phyloP scores from a whole-genome alignment of 2,113 vertebrate species.

The Axis porcinus region DNA sequence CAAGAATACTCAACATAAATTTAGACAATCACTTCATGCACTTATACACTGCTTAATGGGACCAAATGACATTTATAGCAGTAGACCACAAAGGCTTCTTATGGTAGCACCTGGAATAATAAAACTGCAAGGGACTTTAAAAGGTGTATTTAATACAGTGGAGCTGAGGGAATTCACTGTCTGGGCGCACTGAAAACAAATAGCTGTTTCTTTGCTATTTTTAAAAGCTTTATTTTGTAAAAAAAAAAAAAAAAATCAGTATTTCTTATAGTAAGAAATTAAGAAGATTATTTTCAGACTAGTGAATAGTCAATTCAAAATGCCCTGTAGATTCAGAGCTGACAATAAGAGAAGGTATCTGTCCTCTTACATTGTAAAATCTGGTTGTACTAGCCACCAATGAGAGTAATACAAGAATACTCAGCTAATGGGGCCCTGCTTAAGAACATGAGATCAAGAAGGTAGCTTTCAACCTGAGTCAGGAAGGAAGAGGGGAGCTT shows the following conservation, averaged over 20 bases:
- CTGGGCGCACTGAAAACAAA: slow-evolving; percentile 17
- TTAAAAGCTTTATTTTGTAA: slow-evolving; percentile 6
- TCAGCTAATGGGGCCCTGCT: not conserved
- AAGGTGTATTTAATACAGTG: not conserved
- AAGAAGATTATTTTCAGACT: slow-evolving; percentile 40
- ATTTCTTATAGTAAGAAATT: not conserved
- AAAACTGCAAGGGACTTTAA: slow-evolving; percentile 29
- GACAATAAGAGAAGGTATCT: not conserved
- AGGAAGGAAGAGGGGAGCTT: not conserved
- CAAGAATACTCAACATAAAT: slow-evolving; percentile 20
- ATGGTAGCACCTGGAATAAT: slow-evolving; percentile 57
- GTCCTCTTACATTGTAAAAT: not conserved
- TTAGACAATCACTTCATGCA: not conserved
- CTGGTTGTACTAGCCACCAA: not conserved
- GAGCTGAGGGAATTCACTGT: slow-evolving; percentile 24
- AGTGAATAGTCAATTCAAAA: not conserved
- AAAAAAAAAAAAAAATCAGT: not conserved
- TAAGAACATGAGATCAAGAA: not conserved
- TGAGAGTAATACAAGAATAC: not conserved
- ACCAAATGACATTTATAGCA: slow-evolving; percentile 24
- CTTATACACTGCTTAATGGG: slow-evolving; percentile 12
- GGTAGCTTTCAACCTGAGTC: not conserved
- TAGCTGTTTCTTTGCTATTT: slow-evolving; percentile 42
- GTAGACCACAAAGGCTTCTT: slow-evolving; percentile 19
- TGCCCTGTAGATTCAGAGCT: not conserved